Conservation (phyloP, 2,888 invertebrate species). For the Trissolcus japonicus region DNA sequence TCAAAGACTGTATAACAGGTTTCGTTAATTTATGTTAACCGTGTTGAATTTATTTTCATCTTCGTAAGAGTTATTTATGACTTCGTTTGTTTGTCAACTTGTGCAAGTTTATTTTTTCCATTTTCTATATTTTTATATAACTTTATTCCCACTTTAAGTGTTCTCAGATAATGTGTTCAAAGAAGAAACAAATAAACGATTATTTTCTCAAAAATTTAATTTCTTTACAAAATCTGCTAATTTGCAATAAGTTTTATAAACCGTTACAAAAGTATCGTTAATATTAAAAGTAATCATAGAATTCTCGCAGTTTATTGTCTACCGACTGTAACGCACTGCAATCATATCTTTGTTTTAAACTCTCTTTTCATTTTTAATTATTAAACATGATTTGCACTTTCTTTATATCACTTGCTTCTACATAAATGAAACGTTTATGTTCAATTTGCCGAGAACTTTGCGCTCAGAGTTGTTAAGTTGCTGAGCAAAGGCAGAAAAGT, state of each 20-base stretch:
- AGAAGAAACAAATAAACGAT: slow-evolving; percentile 15
- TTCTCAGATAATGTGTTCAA: slow-evolving; percentile 13
- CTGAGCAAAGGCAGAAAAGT: slow-evolving; percentile 79
- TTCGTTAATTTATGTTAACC: too few species aligned
- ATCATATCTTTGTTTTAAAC: too few species aligned
- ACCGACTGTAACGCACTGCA: slow-evolving; percentile 7
- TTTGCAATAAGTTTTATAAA: slow-evolving; percentile 18
- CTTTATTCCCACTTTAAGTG: background rate
- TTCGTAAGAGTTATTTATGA: too few species aligned
- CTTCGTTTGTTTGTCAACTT: background rate
- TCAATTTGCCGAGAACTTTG: slow-evolving; percentile 75
- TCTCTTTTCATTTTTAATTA: slow-evolving; percentile 3
- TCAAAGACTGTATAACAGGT: background rate
- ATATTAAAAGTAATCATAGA: slow-evolving; percentile 17
- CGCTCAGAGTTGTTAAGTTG: slow-evolving; percentile 80
- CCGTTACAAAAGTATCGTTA: slow-evolving; percentile 36
- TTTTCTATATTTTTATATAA: background rate
- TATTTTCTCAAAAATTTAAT: slow-evolving; percentile 35
- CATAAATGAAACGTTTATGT: slow-evolving; percentile 60
- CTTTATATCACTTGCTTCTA: slow-evolving; percentile 24
- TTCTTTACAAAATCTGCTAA: slow-evolving; percentile 32
- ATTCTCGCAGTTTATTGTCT: slow-evolving; percentile 29
- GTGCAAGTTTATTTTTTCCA: background rate
- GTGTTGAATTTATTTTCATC: too few species aligned
- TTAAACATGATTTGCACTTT: slow-evolving; percentile 26